Conservation (phyloP, 2,888 invertebrate species). For the Ennomos fuscantarius region DNA sequence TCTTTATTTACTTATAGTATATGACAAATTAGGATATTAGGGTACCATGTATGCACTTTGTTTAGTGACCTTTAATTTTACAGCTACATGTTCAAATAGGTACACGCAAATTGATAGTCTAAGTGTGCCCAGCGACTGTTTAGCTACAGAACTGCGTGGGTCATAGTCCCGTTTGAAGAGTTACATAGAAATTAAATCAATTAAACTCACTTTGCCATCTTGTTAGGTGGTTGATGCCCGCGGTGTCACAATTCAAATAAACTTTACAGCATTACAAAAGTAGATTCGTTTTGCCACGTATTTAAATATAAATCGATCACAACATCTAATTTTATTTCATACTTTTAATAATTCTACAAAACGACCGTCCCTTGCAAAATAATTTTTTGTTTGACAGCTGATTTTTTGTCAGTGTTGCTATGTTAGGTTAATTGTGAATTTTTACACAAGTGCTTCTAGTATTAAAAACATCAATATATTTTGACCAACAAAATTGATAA, state of each 20-base stretch:
- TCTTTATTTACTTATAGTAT: no score
- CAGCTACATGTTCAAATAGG: constrained; percentile 3
- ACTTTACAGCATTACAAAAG: constrained; percentile 53
- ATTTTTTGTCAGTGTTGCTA: constrained; percentile 7
- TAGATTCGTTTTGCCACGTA: background rate
- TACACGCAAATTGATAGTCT: background rate
- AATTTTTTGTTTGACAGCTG: constrained; percentile 16
- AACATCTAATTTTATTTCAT: constrained; percentile 24
- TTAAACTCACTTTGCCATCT: constrained; percentile 78
- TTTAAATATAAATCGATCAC: constrained; percentile 15
- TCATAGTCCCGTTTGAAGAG: constrained; percentile 21
- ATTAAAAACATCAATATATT: no score
- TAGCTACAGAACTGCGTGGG: constrained; percentile 34
- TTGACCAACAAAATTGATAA: no score
- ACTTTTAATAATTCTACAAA: constrained; percentile 23
- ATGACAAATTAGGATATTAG: no score
- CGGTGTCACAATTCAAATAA: constrained; percentile 36
- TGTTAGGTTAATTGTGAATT: background rate
- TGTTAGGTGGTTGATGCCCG: constrained; percentile 41
- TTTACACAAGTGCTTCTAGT: no score
- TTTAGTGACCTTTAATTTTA: constrained; percentile 9
- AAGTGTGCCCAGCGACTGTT: background rate
- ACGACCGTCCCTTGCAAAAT: constrained; percentile 1
- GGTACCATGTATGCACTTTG: background rate
- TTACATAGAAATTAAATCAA: constrained; percentile 36